Evolutionary conservation across 2,113 vertebrate species (phyloP).

Genomic region (Siphamia tubifer): DNA sequence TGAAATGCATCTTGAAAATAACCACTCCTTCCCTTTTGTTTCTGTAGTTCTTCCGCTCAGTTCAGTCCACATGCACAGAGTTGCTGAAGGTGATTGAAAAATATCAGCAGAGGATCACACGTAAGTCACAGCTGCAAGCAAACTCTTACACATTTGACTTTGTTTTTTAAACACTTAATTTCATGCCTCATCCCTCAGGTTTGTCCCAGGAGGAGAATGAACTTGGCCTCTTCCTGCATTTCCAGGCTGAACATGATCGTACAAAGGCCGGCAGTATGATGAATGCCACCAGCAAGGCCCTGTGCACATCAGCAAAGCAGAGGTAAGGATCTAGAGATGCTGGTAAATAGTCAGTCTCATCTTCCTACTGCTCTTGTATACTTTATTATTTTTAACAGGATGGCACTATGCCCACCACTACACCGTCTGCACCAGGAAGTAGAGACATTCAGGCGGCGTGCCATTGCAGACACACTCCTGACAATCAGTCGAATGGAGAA

Average conservation of each 20-base stretch:
- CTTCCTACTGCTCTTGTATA: neutral
- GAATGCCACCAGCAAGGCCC: conserved; percentile 84
- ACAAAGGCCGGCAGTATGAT: conserved; percentile 85
- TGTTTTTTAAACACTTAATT: neutral
- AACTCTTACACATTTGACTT: neutral
- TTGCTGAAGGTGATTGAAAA: conserved; percentile 87
- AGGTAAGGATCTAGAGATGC: too few species aligned
- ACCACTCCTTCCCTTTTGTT: too few species aligned
- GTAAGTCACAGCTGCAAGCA: conserved; percentile 63
- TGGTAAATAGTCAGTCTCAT: neutral
- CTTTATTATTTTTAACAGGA: conserved; percentile 39
- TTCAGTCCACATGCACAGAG: conserved; percentile 83
- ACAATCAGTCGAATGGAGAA: conserved; percentile 86
- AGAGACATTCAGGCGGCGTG: conserved; percentile 83
- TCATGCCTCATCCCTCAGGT: conserved; percentile 15
- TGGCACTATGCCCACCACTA: conserved; percentile 81
- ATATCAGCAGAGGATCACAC: conserved; percentile 83
- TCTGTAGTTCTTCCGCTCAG: conserved; percentile 84
- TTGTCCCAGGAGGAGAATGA: conserved; percentile 88
- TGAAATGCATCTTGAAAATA: too few species aligned
- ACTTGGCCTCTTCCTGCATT: conserved; percentile 82
- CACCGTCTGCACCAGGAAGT: conserved; percentile 86
- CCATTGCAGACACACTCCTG: conserved; percentile 82
- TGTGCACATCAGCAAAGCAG: conserved; percentile 85
- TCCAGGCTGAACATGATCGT: conserved; percentile 82